Evolutionary conservation across 92 coral and sea anemone genomes (phyloP), one percentile per base, ranked within the genome.

Genomic region (Porites rus): DNA sequence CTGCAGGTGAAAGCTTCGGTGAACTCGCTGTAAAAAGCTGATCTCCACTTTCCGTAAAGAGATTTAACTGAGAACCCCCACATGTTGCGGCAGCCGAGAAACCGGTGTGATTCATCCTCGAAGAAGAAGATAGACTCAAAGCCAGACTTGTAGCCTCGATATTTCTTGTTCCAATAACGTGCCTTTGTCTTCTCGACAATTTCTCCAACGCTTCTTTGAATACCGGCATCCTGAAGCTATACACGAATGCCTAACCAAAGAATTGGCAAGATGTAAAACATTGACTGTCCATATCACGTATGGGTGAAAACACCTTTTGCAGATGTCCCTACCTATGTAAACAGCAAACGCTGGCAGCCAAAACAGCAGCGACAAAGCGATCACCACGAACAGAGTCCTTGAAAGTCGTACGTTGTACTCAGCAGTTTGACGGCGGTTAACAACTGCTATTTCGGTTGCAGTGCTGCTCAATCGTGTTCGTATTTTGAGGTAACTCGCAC

Each of bases 211-310:
- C 85, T 16, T 67, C 25, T 80, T 67, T 80, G 31, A 80, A 80
- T 6, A 56, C 19, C 4, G 38, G 85, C 76, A 80, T 80, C 54
- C 76, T 22, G 24, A 67, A 68, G 53, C 63, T 80, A 18, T 80
- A 80, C 52, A 68, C 76, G 8, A 69, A 17, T 25, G 85, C 76
- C 69, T 80, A 3, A 80, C 65, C 31, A 80, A 54, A 4, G 85
- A 80, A 56, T 69, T 80, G n/a, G 76, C 76, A 56, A 77, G n/a
- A 58, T 62, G 59, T 1, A 77, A 31, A 14, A 10, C 61, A 56
- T 56, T 11, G 11, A 56, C 61, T 3, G 61, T 10, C 61, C 61
- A 56, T 1, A 0, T 3, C 61, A 10, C 17, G 61, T 56, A 8
- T 14, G 61, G 61, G 16, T 10, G 61, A 14, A 56, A 56, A 56